Evolutionary conservation across 2,797 vertebrate genomes (phyloP).

Genomic region (Pangasius mekongensis): DNA sequence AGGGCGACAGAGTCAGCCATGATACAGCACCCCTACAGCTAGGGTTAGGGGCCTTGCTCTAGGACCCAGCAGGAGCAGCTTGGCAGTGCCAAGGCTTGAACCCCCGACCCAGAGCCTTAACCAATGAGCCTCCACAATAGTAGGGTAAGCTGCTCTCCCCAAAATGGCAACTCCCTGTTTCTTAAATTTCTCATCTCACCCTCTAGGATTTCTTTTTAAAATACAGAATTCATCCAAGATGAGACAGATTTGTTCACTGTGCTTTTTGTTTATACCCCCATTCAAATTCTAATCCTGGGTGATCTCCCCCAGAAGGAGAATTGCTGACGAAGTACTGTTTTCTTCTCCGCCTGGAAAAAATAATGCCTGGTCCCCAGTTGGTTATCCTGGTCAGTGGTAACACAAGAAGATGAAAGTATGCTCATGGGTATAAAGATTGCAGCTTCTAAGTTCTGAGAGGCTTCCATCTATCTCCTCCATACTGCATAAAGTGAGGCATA

Average conservation of each 20-base stretch:
- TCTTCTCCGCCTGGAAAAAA: not conserved
- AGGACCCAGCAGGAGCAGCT: not conserved
- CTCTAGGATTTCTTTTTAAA: not conserved
- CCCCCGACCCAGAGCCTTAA: not conserved
- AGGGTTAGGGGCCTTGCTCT: not conserved
- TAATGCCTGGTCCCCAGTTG: not conserved
- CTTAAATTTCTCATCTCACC: not conserved
- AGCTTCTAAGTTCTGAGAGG: not conserved
- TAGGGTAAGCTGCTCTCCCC: not conserved
- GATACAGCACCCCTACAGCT: not conserved
- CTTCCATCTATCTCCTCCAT: not conserved
- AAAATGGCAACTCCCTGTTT: not conserved
- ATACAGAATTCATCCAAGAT: not conserved
- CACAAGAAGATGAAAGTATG: not conserved
- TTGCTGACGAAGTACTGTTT: not conserved
- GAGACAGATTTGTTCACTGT: not conserved
- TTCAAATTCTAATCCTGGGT: slow-evolving; percentile 7
- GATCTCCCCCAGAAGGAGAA: not conserved
- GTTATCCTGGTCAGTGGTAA: not conserved
- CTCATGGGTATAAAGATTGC: not conserved
- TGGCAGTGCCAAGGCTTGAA: not conserved
- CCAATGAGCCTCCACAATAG: not conserved
- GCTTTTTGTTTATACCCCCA: not conserved
- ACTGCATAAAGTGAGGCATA: not conserved
- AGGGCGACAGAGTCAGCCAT: not conserved